Evolutionary conservation across 2,888 invertebrate genomes (phyloP), one percentile per base, ranked within the genome.

Genomic region (Diplolepis rosae): DNA sequence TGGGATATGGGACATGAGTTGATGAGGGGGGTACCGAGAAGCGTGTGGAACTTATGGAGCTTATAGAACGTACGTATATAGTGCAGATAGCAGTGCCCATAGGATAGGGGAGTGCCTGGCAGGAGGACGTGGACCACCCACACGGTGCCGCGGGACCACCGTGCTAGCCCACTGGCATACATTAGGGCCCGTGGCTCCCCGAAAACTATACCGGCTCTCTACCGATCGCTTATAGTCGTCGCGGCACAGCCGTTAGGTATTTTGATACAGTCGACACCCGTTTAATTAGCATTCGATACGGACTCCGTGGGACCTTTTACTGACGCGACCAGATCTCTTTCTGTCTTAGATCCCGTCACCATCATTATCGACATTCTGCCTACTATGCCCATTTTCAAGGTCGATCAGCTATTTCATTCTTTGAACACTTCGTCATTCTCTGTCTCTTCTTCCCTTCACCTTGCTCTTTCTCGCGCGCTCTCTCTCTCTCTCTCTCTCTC

Each of bases 81-180:
- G 82, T 82, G 82, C 83, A 83, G 82, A 80, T 82, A 83, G 80
- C 82, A 78, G 78, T 78, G 81, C 77, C 80, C 79, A 79, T 81
- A 77, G 81, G 81, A 83, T 71, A 73, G 83, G 82, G 84, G 84
- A 85, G 86, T 84, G 86, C 84, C 85, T 84, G 83, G 84, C 82
- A 83, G 84, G 87, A 87, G 86, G 86, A 87, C 86, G 86, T 80
- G 86, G 88, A 88, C 88, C 88, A 88, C 88, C 88, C 88, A 88
- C 88, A 87, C 87, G 84, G 87, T 81, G 82, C 84, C 84, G 86
- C 83, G 87, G 79, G 88, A 88, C 88, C 88, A 88, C 88, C 88
- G 87, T 88, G 87, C 84, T 87, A 87, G 88, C 85, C 87, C 85
- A 85, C 87, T 88, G 87, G 88, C 88, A 88, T 88, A 88, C 87